Evolutionary conservation across 2,113 vertebrate genomes (phyloP).

Genomic region (Natator depressus): DNA sequence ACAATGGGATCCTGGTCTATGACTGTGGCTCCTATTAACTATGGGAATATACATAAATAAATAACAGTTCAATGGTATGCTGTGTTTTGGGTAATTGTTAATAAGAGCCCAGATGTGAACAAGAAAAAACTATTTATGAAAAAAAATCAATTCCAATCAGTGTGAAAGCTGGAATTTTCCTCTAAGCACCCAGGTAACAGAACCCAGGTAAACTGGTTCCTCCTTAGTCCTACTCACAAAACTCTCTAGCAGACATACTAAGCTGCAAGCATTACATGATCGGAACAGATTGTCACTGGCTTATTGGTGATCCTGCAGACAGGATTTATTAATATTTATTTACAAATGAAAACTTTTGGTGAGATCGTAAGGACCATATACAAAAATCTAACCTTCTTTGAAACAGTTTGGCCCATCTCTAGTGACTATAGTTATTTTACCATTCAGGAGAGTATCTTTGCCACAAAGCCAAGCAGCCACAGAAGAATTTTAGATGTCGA

Average conservation of each 20-base stretch:
- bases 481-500: slow-evolving; percentile 34
- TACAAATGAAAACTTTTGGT: not conserved
- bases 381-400: not conserved
- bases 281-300: no score
- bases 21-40: no score
- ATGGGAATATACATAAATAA: no score
- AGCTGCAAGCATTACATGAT: not conserved
- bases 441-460: slow-evolving; percentile 4
- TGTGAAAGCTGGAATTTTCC: not conserved
- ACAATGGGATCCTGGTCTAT: no score
- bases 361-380: not conserved
- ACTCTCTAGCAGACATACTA: not conserved
- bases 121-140: not conserved
- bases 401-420: not conserved
- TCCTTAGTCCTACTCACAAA: not conserved
- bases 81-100: not conserved
- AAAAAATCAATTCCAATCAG: not conserved
- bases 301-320: accelerated
- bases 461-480: slow-evolving; percentile 14
- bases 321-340: not conserved
- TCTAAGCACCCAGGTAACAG: not conserved
- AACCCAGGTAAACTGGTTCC: not conserved
- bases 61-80: not conserved
- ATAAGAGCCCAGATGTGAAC: not conserved
- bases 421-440: not conserved